Base-by-base conservation (phyloP, 2,113 vertebrate species). In the Panthera leo region DNA sequence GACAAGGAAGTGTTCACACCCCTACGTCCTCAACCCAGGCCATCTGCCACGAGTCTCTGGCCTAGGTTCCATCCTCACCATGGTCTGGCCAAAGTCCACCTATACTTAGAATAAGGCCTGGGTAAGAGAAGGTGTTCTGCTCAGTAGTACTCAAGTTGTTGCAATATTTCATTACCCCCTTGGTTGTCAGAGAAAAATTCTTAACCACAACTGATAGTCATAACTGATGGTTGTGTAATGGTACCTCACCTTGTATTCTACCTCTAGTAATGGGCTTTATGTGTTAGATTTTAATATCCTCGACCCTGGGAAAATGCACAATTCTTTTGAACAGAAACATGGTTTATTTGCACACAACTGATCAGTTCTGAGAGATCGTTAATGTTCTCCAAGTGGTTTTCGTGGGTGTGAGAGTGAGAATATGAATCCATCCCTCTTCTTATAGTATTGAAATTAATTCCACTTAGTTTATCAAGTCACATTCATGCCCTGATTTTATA, bases 391-490 rank as follows among this genome's bases (percentile, higher is more conserved):
- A 98, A 98, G 98, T 98, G 98, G 95, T 99, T 98, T 98, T 98
- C 98, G 70, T 98, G 98, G 98, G 98, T 99, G 97, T 99, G 98
- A 99, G 98, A 95, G 95, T 98, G 96, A 99, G 97, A 98, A 98
- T 98, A 98, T 89, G 95, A 98, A 98, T 98, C 98, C 98, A 97
- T 98, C 97, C 98, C 97, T 98, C 96, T 91, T 98, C 95, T 98
- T 97, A 98, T 65, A 99, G 98, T 98, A 99, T 98, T 99, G 98
- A 99, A 98, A 99, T 98, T 98, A 98, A 99, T 98, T 99, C 98
- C 98, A 98, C 98, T 99, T 99, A 99, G 99, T 99, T 99, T 99
- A 99, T 99, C 98, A 92, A 98, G 98, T 98, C 99, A 99, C 99
- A 98, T 99, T 99, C 98, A 99, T 99, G 98, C 98, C 98, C 99